Evolutionary conservation across 2,797 vertebrate species (phyloP).

Genomic region (Halcyon smyrnensis): DNA sequence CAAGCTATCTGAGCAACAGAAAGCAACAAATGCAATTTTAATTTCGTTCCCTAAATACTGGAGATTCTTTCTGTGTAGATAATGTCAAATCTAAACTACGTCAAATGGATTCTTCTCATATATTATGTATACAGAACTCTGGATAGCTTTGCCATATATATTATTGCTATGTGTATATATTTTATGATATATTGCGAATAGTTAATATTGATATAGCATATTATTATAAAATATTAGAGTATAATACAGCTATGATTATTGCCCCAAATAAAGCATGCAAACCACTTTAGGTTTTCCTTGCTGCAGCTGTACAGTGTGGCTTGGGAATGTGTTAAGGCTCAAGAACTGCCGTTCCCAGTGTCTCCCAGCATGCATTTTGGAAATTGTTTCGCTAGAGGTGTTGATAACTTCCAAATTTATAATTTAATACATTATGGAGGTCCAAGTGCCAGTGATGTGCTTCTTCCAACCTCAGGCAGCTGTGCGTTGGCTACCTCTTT

Average conservation of each 20-base stretch:
- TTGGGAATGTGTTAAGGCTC: fast-evolving
- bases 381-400: background rate
- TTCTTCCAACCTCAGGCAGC: background rate
- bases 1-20: background rate
- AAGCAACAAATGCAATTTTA: background rate
- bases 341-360: background rate
- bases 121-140: background rate
- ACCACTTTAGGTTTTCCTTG: background rate
- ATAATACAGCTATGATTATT: background rate
- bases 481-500: background rate
- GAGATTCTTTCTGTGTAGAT: background rate
- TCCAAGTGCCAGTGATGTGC: background rate
- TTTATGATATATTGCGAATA: background rate
- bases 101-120: background rate
- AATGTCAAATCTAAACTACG: fast-evolving
- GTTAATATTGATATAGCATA: fast-evolving
- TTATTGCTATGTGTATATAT: background rate
- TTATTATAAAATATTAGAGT: background rate
- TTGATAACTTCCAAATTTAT: background rate
- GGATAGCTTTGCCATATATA: background rate
- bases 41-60: background rate
- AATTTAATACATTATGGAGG: fast-evolving
- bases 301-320: background rate
- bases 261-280: background rate
- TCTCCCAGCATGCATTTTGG: fast-evolving